Percentiles rank a stretch among this genome's conserved stretches.
These are phyloP conservation scores for Hestina assimilis DNA, from an alignment of 1,140 invertebrate genomes.

Conservation along the genomic window DNA sequence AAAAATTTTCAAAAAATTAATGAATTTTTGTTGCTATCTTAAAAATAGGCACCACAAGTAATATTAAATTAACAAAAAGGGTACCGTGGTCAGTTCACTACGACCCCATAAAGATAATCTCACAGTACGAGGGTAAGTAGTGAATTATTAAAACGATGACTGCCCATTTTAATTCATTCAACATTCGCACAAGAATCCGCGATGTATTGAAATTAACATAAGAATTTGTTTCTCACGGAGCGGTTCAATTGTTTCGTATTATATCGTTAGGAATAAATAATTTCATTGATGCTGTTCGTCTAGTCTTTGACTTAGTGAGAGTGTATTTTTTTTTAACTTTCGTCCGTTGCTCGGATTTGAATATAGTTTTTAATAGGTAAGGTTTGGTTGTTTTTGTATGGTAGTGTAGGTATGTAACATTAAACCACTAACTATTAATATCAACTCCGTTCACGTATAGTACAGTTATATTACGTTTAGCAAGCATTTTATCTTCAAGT, in stretches of 20 bases:
- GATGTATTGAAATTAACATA: slow-evolving; percentile 59
- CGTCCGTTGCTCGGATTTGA: not conserved
- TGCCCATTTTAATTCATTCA: slow-evolving; percentile 51
- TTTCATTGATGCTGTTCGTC: slow-evolving; percentile 27
- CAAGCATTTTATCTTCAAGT: no score
- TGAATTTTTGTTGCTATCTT: no score
- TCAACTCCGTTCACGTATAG: no score
- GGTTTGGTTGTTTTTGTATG: no score
- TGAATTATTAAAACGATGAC: slow-evolving; percentile 63
- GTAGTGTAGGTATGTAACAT: no score
- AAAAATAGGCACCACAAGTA: no score
- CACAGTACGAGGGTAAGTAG: slow-evolving; percentile 31
- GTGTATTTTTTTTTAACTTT: not conserved
- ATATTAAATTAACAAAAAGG: no score
- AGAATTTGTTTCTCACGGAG: slow-evolving; percentile 60
- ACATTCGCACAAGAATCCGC: slow-evolving; percentile 56
- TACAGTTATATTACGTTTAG: no score
- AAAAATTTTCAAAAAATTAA: no score
- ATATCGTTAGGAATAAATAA: slow-evolving; percentile 39
- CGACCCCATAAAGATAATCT: not conserved
- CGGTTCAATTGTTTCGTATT: slow-evolving; percentile 39
- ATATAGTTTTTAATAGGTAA: slow-evolving; percentile 11
- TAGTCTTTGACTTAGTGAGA: slow-evolving; percentile 8
- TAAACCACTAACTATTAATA: no score
- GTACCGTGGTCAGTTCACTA: not conserved